A percentile compares a stretch with the other conserved stretches of the same genome.
Evolutionary conservation across 2,113 vertebrate genomes (phyloP).

Genomic region (Indicator indicator): DNA sequence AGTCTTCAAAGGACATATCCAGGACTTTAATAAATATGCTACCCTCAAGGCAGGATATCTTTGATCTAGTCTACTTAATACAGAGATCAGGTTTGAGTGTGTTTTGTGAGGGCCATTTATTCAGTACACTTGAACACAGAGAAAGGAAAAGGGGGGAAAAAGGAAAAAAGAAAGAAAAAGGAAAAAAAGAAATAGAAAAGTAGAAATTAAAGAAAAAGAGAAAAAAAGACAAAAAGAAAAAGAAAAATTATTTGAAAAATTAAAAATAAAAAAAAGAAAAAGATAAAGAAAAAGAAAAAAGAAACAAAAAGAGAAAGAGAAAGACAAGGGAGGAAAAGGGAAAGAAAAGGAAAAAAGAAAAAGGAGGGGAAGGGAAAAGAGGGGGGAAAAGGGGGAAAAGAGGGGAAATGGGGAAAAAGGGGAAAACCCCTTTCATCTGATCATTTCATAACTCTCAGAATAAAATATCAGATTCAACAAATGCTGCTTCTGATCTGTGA

Average conservation of each 20-base stretch:
- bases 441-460: background rate
- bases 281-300: no score
- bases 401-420: no score
- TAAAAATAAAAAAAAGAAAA: background rate
- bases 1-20: conserved; percentile 25
- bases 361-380: background rate
- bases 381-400: no score
- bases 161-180: background rate
- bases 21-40: background rate
- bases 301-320: no score
- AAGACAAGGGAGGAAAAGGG: background rate
- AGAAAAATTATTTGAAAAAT: background rate
- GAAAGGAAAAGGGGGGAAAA: background rate
- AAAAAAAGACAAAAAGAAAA: no score
- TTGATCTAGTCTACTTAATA: background rate
- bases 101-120: background rate
- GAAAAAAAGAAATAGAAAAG: background rate
- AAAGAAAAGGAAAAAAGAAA: background rate
- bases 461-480: background rate
- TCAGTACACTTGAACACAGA: background rate
- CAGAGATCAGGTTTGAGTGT: background rate
- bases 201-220: accelerated
- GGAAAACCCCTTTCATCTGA: background rate
- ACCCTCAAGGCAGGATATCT: background rate
- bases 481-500: background rate